Base-by-base conservation (phyloP, 2,113 vertebrate genomes). In the Oncorhynchus nerka region DNA sequence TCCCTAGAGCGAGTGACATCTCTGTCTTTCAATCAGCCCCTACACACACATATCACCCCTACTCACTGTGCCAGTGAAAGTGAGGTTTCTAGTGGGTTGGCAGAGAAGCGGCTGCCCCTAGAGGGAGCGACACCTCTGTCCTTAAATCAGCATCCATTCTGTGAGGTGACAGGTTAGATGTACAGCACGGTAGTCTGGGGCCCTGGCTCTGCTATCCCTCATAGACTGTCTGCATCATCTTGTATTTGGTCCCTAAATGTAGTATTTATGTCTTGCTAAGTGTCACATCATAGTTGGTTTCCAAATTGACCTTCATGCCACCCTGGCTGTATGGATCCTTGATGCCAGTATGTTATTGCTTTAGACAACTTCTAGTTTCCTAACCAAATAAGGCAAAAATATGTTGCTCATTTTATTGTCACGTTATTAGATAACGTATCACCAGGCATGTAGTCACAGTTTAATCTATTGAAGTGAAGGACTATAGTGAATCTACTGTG, bases 161-260 rank as follows among this genome's bases (percentile, higher is more conserved):
- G 75, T 70, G 81, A 76, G 65, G 75, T 69, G 85, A 83, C 77
- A 80, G 78, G 83, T 88, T 87, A 79, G 81, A 87, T 85, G 87
- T 85, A 84, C 85, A 88, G 79, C 89, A 79, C 32, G 57, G 78
- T 73, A 65, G 22, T 28, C 2, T 32, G 65, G 28, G 62, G 9
- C 12, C 15, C 59, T 62, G n/a, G 59, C 59, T 62, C 59, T n/a
- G 5, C 59, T n/a, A 1, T 62, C n/a, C n/a, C 59, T 62, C 19
- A 62, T n/a, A 62, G 59, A 32, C 75, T 62, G n/a, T 19, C 48
- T 75, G 75, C 78, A 78, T 68, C 68, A 9, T 51, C 71, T 80
- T 73, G 13, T 61, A 74, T 79, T 78, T 73, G 74, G 55, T 61
- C 64, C 59, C 70, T 34, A 34, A 15, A 81, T 5, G 49, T 69